Percentiles rank a stretch among this genome's conserved stretches.
Evolutionary conservation across 2,888 invertebrate species (phyloP).

Genomic region (Lepidochitona cinerea): DNA sequence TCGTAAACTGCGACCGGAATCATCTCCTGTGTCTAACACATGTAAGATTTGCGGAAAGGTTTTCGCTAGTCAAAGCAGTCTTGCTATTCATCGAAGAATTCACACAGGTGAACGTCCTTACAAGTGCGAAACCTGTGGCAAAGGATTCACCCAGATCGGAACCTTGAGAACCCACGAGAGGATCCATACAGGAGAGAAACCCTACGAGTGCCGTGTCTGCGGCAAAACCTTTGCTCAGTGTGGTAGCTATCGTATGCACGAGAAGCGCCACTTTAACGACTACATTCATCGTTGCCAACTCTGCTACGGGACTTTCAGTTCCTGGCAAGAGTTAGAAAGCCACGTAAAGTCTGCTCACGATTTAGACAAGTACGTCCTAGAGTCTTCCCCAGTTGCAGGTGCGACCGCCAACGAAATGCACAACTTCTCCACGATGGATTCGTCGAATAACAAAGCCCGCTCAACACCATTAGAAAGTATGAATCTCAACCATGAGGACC

Average conservation of each 20-base stretch:
- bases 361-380: constrained; percentile 1
- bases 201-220: constrained; percentile 57
- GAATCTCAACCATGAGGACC: constrained; percentile 22
- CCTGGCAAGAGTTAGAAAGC: constrained; percentile 53
- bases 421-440: not conserved
- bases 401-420: constrained; percentile 10
- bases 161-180: constrained; percentile 61
- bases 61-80: constrained; percentile 58
- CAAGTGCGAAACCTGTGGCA: constrained; percentile 51
- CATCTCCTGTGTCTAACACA: constrained; percentile 8
- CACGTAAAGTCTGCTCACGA: constrained; percentile 57
- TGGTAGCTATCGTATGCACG: constrained; percentile 63
- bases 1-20: not conserved
- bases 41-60: constrained; percentile 60
- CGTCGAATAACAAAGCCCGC: constrained; percentile 16
- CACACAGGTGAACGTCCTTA: constrained; percentile 62
- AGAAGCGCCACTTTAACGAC: constrained; percentile 58
- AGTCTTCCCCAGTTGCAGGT: not conserved
- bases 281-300: constrained; percentile 57
- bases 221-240: constrained; percentile 59
- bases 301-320: constrained; percentile 54
- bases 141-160: constrained; percentile 62
- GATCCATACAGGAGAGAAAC: constrained; percentile 61
- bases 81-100: constrained; percentile 59
- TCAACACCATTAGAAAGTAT: not conserved